Evolutionary conservation across 2,888 invertebrate genomes (phyloP).

Genomic region (Itoplectis maculator): DNA sequence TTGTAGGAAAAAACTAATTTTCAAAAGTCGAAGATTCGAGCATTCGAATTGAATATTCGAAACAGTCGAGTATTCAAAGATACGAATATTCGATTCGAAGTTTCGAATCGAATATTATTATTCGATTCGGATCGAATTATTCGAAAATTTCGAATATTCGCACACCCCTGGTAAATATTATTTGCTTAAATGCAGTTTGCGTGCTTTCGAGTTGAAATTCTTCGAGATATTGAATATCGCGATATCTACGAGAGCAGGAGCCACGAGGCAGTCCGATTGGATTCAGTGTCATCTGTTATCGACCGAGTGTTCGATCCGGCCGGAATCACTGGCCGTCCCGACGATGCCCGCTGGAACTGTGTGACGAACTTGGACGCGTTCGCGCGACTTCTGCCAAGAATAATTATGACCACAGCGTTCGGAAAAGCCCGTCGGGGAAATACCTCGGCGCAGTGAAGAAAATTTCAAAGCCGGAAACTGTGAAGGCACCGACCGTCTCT

Average conservation of each 20-base stretch:
- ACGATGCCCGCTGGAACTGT: neutral
- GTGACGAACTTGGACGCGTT: no score
- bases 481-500: neutral
- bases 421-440: conserved; percentile 26
- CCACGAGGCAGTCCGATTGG: neutral
- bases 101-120: no score
- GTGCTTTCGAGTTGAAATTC: neutral
- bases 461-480: neutral
- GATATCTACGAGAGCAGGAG: neutral
- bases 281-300: neutral
- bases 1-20: no score
- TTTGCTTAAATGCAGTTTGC: no score
- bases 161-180: no score
- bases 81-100: no score
- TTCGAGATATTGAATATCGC: conserved; percentile 14
- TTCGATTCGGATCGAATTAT: no score
- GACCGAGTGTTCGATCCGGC: neutral
- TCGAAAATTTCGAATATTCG: no score
- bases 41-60: no score
- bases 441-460: neutral
- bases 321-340: no score
- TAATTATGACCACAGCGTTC: conserved; percentile 32
- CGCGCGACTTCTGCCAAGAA: neutral
- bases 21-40: no score
- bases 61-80: no score